Evolutionary conservation across 2,888 invertebrate genomes (phyloP), one percentile per base, ranked within the genome.

Genomic region (Campoplex capitator): DNA sequence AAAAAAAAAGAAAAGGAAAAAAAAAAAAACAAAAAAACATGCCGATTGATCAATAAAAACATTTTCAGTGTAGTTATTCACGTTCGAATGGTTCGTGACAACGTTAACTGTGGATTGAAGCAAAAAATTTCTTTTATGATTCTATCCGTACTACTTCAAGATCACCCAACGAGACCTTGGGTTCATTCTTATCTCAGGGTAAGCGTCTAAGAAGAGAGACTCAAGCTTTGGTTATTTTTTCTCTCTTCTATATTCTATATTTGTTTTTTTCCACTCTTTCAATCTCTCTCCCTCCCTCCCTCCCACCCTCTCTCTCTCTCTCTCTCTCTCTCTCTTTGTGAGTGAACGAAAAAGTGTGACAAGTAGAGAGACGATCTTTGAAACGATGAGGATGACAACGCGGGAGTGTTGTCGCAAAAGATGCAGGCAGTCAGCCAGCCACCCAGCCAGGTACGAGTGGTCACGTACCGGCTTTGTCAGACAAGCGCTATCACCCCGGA

Each of bases 391-490:
- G 73, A 71, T 67, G 73, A 68, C 54, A 65, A 62, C 38, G 23
- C 83, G 75, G 58, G 68, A 84, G 87, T 82, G 82, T 80, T 71
- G 78, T 83, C 79, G 84, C 83, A 88, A 86, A 88, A 90, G 89
- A 89, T 90, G 65, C 58, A 56, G 74, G 58, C 58, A 68, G 67
- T 84, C 88, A 88, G 89, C 79, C 84, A 88, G 87, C 88, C 89
- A 88, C 83, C 88, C 85, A 83, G 85, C 73, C 84, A 86, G 86
- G 84, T 81, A 90, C 89, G 88, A 91, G 91, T 91, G 88, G 91
- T 91, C 91, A 91, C 91, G 91, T 91, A 91, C 91, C 74, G 86
- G 89, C 91, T 91, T 91, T 90, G 91, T 91, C 90, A 90, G 91
- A 91, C 91, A 80, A 88, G 81, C 82, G 70, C 87, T 91, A 91